Percentiles rank a stretch among this genome's conserved stretches.
Conservation (phyloP, 2,888 invertebrate species). For the Drosophila atroscutellata region DNA sequence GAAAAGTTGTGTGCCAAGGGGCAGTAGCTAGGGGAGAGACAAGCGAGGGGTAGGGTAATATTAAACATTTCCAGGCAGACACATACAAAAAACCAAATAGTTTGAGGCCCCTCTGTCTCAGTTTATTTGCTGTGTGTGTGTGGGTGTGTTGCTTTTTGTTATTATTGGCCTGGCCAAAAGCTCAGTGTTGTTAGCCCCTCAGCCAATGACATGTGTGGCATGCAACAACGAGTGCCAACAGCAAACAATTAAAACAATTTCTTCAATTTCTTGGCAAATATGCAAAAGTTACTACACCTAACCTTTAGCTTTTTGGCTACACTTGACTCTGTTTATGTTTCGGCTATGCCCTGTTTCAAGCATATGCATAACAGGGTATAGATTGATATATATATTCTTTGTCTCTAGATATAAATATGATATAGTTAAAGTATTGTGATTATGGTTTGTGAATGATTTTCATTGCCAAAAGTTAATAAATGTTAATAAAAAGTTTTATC, state of each 20-base stretch:
- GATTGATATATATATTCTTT: background rate
- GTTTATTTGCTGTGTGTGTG: slow-evolving; percentile 1
- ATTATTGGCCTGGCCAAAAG: slow-evolving; percentile 67
- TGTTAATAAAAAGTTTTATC: background rate
- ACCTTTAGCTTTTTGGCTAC: background rate
- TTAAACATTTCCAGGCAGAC: slow-evolving; percentile 45
- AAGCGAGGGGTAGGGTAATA: background rate
- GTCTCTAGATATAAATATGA: too few relatives aligned
- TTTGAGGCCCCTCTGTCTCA: slow-evolving; percentile 38
- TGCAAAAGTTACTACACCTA: slow-evolving; percentile 54
- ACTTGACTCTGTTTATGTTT: slow-evolving; percentile 3
- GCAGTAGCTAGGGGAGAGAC: background rate
- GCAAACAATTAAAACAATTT: slow-evolving; percentile 76
- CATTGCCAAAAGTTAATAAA: background rate
- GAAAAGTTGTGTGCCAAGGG: slow-evolving; percentile 50
- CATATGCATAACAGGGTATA: background rate
- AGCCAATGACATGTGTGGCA: slow-evolving; percentile 47
- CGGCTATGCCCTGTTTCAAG: background rate
- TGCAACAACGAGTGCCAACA: slow-evolving; percentile 4
- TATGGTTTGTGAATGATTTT: background rate
- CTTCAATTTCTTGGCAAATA: slow-evolving; percentile 65
- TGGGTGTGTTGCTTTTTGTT: slow-evolving; percentile 42
- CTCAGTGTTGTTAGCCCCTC: slow-evolving; percentile 39
- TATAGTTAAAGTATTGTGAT: background rate
- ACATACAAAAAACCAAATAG: slow-evolving; percentile 52